phyloP scores from a whole-genome alignment of 1,140 invertebrate species.

The Procambarus virginalis region DNA sequence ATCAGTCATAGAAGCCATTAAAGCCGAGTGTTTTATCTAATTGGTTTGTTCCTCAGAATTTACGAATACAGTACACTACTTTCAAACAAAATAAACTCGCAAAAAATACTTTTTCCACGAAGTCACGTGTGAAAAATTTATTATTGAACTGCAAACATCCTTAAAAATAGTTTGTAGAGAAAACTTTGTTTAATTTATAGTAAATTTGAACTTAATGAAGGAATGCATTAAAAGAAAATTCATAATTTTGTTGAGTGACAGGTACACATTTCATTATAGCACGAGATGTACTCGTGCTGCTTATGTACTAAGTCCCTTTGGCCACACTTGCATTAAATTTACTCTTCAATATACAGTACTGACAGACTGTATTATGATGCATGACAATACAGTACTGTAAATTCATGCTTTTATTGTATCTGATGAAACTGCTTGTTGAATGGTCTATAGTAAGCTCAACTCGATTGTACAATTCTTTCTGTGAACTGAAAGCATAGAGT shows the following conservation, averaged over 20 bases:
- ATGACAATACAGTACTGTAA: background rate
- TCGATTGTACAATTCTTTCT: background rate
- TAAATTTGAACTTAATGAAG: constrained; percentile 5
- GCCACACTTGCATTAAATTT: background rate
- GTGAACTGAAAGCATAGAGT: background rate
- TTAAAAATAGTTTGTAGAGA: constrained; percentile 1
- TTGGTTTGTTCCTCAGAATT: no score
- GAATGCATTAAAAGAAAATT: background rate
- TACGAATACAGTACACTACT: no score
- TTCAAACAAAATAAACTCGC: no score
- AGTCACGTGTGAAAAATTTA: no score
- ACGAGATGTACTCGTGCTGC: background rate
- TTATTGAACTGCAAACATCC: background rate
- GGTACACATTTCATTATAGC: background rate
- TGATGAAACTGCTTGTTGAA: background rate
- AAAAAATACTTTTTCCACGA: no score
- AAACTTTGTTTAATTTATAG: background rate
- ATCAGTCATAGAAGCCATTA: no score
- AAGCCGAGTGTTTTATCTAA: no score
- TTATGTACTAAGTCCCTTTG: background rate
- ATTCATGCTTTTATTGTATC: background rate
- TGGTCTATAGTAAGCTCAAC: background rate
- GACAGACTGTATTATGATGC: background rate
- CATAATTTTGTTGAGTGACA: background rate
- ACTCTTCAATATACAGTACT: background rate